Conservation (phyloP, 1,140 invertebrate species). For the Drosophila bifasciata region DNA sequence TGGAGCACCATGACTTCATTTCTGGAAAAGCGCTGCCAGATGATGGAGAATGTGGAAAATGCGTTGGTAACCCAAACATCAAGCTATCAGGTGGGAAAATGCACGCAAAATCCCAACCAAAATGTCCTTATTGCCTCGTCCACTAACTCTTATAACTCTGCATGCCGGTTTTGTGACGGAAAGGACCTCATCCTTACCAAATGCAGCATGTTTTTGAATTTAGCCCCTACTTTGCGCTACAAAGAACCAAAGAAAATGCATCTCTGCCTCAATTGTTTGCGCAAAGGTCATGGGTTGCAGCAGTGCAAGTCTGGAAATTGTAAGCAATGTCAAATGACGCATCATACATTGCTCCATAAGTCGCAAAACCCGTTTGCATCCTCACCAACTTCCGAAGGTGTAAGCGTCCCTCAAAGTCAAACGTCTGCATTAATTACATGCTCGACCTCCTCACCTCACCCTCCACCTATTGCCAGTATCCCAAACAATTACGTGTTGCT, state of each 20-base stretch:
- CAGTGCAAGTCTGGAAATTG: background rate
- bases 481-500: background rate
- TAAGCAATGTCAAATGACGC: background rate
- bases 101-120: background rate
- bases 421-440: too few relatives aligned
- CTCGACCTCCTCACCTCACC: background rate
- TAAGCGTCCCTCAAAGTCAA: too few relatives aligned
- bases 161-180: background rate
- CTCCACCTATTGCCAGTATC: background rate
- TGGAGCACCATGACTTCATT: background rate
- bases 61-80: slow-evolving; percentile 2
- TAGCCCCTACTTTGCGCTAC: background rate
- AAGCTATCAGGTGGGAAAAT: slow-evolving; percentile 2
- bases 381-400: too few relatives aligned
- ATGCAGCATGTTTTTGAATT: background rate
- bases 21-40: slow-evolving; percentile 8
- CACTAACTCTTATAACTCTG: background rate
- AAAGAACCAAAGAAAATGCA: background rate
- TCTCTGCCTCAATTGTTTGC: background rate
- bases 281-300: background rate
- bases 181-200: background rate
- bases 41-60: slow-evolving; percentile 4
- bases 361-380: background rate
- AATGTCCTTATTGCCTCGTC: too few relatives aligned
- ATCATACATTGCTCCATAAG: background rate